phyloP scores from a whole-genome alignment of 2,797 vertebrate genomes.

The Anguilla pacifica region DNA sequence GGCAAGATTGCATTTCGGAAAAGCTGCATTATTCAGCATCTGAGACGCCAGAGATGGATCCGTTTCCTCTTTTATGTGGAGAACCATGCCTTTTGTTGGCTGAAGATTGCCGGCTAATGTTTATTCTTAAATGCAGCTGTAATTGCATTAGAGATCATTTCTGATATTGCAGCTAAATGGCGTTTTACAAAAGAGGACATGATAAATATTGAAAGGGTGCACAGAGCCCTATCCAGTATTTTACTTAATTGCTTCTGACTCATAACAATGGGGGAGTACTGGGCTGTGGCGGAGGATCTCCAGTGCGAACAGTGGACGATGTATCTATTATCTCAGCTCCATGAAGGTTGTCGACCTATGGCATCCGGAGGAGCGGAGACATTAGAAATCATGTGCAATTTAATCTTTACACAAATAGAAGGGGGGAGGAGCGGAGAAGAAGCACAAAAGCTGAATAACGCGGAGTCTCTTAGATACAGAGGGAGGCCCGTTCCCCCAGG shows the following conservation, averaged over 20 bases:
- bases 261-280: conserved; percentile 88
- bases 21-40: conserved; percentile 45
- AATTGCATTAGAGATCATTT: conserved; percentile 75
- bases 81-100: conserved; percentile 53
- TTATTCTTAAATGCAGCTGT: conserved; percentile 72
- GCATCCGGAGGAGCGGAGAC: conserved; percentile 83
- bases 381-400: conserved; percentile 97
- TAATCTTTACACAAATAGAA: conserved; percentile 98
- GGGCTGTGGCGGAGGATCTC: conserved; percentile 86
- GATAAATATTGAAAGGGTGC: conserved; percentile 83
- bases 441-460: conserved; percentile 89
- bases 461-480: conserved; percentile 77
- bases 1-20: conserved; percentile 17
- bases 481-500: conserved; percentile 77
- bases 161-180: conserved; percentile 73
- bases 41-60: conserved; percentile 43
- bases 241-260: conserved; percentile 96
- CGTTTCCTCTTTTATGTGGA: conserved; percentile 54
- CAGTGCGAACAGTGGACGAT: conserved; percentile 78
- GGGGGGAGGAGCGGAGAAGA: conserved; percentile 63
- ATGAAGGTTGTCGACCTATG: conserved; percentile 88
- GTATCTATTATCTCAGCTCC: conserved; percentile 95
- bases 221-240: conserved; percentile 80
- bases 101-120: conserved; percentile 64
- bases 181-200: conserved; percentile 68